Evolutionary conservation across 1,140 invertebrate genomes (phyloP), one percentile per base, ranked within the genome.

Genomic region (Episyrphus balteatus): DNA sequence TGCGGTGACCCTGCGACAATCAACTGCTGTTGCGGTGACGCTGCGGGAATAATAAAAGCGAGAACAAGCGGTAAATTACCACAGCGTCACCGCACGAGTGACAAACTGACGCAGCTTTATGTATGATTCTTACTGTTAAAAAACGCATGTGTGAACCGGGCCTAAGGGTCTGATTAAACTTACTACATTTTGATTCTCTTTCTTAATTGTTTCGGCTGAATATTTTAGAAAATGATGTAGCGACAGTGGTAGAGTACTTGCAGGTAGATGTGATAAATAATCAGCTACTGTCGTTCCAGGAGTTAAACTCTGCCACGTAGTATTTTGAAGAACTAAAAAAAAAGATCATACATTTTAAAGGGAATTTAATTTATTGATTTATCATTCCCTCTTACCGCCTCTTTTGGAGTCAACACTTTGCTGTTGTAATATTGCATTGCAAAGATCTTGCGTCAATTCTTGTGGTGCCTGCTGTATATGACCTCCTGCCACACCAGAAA

Each of bases 211-310:
- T 57, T 84, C 83, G 1, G 82, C 81, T 2, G 85, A 87, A 63
- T 88, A 88, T 66, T 88, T 88, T 15, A 89, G 74, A 56, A 88
- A 84, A 61, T 89, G 85, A 56, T 90, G 86, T 32, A 90, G 69
- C 38, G 83, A 86, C 19, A 89, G 63, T 1, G 84, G 84, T 55
- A 88, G 61, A 3, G 84, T 85, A 37, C 80, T 82, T 26, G 82
- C 78, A 33, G 81, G 80, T 51, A 84, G 65, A 58, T 83, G 80
- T 42, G 83, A 84, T 42, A 89, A 73, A 66, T 88, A 89, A 68
- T 88, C 85, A 13, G 84, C 84, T 13, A 89, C 84, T 0, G 84
- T 82, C 5, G 83, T 82, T 40, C 82, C 81, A 21, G 81, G 79
- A 8, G 82, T 77, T 37, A 88, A 67, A n/a, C 83, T 82, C 63